phyloP scores from a whole-genome alignment of 2,888 invertebrate genomes.

The Dascillus cervinus region DNA sequence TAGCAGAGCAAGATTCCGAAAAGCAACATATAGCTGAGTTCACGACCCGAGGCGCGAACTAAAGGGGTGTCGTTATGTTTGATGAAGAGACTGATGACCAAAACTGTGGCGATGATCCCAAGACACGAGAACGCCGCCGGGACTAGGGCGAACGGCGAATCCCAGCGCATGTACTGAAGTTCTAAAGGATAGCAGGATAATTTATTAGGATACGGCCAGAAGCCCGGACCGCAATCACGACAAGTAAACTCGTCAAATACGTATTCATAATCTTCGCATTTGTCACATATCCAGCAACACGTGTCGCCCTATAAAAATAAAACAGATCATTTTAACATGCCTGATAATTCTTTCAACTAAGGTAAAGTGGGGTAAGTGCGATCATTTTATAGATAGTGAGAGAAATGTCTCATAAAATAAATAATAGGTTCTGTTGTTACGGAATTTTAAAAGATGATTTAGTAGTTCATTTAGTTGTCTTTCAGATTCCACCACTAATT shows the following conservation, averaged over 20 bases:
- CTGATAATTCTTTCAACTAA: too few relatives aligned
- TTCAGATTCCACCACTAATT: too few relatives aligned
- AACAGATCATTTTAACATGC: too few relatives aligned
- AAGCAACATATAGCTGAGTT: conserved; percentile 55
- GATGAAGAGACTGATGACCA: conserved; percentile 55
- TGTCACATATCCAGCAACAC: conserved; percentile 74
- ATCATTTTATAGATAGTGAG: too few relatives aligned
- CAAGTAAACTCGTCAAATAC: conserved; percentile 59
- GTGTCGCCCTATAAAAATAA: conserved; percentile 47
- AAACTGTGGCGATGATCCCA: conserved; percentile 53
- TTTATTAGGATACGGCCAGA: conserved; percentile 56
- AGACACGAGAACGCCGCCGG: conserved; percentile 55
- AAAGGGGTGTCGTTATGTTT: conserved; percentile 59
- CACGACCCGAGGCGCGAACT: conserved; percentile 54
- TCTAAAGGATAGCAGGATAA: conserved; percentile 55
- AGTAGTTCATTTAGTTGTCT: too few relatives aligned
- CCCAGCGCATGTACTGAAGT: conserved; percentile 58
- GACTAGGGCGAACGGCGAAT: conserved; percentile 54
- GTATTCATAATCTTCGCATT: conserved; percentile 61
- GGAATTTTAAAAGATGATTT: too few relatives aligned
- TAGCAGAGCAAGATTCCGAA: conserved; percentile 56
- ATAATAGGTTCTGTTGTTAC: too few relatives aligned
- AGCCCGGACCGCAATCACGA: conserved; percentile 54
- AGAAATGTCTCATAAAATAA: too few relatives aligned
- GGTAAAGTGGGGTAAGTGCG: too few relatives aligned